Conservation (phyloP, 1,140 invertebrate species). For the Brachionus manjavacas region DNA sequence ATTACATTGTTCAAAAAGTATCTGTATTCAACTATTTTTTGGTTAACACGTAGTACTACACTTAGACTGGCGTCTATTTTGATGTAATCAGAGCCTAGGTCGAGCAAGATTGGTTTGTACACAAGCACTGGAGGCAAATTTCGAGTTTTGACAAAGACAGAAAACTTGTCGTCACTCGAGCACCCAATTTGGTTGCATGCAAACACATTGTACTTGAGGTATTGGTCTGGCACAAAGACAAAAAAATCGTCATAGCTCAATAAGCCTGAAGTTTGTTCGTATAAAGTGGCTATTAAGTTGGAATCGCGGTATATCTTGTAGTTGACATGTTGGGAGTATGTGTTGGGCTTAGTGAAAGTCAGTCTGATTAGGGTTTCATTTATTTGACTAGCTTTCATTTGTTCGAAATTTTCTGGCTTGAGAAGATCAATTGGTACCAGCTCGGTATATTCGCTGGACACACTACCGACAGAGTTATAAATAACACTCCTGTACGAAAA, state of each 20-base stretch:
- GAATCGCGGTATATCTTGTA: slow-evolving; percentile 8
- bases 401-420: neutral
- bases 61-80: slow-evolving; percentile 5
- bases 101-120: neutral
- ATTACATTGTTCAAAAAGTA: neutral
- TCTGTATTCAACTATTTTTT: slow-evolving; percentile 1
- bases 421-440: neutral
- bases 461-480: neutral
- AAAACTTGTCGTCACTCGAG: neutral
- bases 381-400: neutral
- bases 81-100: neutral
- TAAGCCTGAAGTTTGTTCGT: neutral
- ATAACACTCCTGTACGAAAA: neutral
- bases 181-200: neutral
- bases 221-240: neutral
- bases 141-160: neutral
- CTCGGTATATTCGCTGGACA: neutral
- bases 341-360: neutral
- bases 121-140: neutral
- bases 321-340: neutral
- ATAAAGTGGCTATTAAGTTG: neutral
- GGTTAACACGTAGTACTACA: neutral
- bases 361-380: neutral
- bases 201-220: neutral
- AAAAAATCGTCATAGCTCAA: neutral